These are phyloP conservation scores for Autographa pulchrina DNA, from an alignment of 2,888 invertebrate species.

Conservation along the genomic window DNA sequence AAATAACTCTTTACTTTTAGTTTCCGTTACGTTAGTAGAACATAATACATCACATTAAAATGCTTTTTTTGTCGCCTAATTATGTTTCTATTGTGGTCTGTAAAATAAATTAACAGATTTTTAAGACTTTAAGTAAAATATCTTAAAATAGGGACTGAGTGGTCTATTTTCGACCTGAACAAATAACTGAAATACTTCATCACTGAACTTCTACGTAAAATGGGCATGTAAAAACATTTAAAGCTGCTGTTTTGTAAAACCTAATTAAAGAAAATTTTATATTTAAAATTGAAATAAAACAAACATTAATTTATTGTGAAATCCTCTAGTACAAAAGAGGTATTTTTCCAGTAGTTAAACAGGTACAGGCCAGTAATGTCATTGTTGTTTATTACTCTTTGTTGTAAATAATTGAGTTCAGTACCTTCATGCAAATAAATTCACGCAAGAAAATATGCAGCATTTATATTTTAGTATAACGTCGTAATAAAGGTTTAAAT, in stretches of 20 bases:
- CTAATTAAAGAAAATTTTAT: too few species aligned
- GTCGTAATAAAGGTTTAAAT: conserved; percentile 8
- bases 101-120: too few species aligned
- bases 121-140: too few species aligned
- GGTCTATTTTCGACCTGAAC: too few species aligned
- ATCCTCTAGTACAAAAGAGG: background rate
- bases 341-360: conserved; percentile 4
- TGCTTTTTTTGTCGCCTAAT: too few species aligned
- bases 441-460: conserved; percentile 1
- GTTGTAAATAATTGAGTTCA: conserved; percentile 4
- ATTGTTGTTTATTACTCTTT: conserved; percentile 4
- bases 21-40: background rate
- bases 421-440: background rate
- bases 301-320: background rate
- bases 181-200: too few species aligned
- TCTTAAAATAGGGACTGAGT: too few species aligned
- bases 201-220: too few species aligned
- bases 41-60: background rate
- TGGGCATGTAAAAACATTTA: too few species aligned
- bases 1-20: background rate
- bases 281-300: too few species aligned
- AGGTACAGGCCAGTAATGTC: background rate
- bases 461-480: conserved; percentile 4
- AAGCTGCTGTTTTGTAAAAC: too few species aligned
- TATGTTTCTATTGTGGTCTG: too few species aligned